phyloP scores from a whole-genome alignment of 2,888 invertebrate species.

The Danaus chrysippus region DNA sequence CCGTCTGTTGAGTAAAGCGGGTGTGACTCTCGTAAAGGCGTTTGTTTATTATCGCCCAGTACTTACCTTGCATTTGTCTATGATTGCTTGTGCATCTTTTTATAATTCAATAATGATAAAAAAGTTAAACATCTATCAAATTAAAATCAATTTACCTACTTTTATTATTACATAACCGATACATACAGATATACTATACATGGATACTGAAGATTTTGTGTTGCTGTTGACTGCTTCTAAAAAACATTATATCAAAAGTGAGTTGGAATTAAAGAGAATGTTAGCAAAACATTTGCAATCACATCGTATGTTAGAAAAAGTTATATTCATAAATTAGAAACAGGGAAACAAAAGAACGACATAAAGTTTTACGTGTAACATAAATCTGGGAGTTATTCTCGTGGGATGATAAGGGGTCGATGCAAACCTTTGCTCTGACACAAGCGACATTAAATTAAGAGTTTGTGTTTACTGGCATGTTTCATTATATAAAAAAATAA shows the following conservation, averaged over 20 bases:
- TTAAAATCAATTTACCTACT: background rate
- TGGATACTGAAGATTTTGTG: no score
- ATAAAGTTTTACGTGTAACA: constrained; percentile 74
- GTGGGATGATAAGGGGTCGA: constrained; percentile 65
- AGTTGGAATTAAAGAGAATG: background rate
- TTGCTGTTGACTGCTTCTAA: no score
- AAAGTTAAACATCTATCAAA: background rate
- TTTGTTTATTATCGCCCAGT: constrained; percentile 67
- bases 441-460: constrained; percentile 6
- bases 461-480: background rate
- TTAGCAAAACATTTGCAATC: constrained; percentile 5
- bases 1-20: constrained; percentile 44
- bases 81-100: constrained; percentile 34
- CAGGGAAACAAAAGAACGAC: constrained; percentile 65
- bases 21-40: constrained; percentile 70
- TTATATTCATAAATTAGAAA: constrained; percentile 38
- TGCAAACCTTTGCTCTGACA: constrained; percentile 26
- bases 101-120: constrained; percentile 17
- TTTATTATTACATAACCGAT: background rate
- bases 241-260: no score
- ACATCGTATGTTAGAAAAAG: constrained; percentile 21
- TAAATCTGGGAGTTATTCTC: constrained; percentile 75
- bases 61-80: constrained; percentile 49
- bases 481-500: constrained; percentile 3
- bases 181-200: no score